Evolutionary conservation across 2,113 vertebrate species (phyloP), one percentile per base, ranked within the genome.

Genomic region (Myxocyprinus asiaticus): DNA sequence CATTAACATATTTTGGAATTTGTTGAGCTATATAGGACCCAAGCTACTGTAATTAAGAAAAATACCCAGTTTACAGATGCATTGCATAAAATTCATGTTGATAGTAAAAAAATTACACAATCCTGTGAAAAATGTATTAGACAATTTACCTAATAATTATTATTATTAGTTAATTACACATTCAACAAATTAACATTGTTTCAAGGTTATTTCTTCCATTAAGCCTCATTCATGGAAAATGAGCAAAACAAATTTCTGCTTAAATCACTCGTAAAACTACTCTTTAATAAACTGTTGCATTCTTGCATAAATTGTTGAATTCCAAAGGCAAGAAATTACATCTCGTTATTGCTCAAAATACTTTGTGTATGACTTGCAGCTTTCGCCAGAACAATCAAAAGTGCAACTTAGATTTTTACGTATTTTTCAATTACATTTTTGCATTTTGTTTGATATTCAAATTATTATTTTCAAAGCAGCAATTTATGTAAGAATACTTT

Each of bases 1-100:
- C 44, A n/a, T 81, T 73, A 58, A 53, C 64, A 66, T 62, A 76
- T 53, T 15, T n/a, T 1, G 9, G 56, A 74, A 77, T 62, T 17
- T 62, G 67, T 22, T 12, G 56, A 22, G 11, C n/a, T 8, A 50
- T 67, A 59, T 74, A 14, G 12, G 15, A n/a, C 1, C 47, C 33
- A 48, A 53, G 55, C 17, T 62, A 33, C 22, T 33, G 22, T 33
- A 33, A 33, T 33, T 10, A 9, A 45, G 44, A 15, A 81, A 48
- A 64, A 9, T 4, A 33, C 7, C 47, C 43, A 5, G 12, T 9
- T 2, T 22, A 68, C 22, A 53, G 47, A 43, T 56, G n/a, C 51
- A 9, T 59, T 44, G 17, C 15, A 9, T 53, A 14, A 14, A 22
- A 77, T 5, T 6, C 50, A 51, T 53, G 9, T 10, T 53, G 50